Percentiles rank a stretch among this genome's conserved stretches.
phyloP scores from a whole-genome alignment of 2,797 vertebrate species.

The Macrochelys suwanniensis region DNA sequence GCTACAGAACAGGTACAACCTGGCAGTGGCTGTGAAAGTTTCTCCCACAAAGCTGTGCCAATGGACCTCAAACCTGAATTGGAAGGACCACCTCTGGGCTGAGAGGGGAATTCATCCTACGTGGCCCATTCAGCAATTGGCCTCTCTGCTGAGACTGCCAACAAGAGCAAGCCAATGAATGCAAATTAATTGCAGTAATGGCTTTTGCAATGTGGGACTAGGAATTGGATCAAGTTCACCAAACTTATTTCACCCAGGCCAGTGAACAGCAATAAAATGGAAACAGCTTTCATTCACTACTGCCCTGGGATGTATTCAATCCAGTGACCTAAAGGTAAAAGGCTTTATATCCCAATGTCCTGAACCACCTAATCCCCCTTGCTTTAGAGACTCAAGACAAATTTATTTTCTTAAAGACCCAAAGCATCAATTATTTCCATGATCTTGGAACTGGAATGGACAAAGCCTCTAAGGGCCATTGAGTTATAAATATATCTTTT shows the following conservation, averaged over 20 bases:
- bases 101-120: conserved; percentile 56
- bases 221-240: conserved; percentile 60
- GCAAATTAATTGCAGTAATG: conserved; percentile 58
- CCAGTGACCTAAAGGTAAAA: conserved; percentile 41
- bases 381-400: neutral
- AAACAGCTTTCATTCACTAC: conserved; percentile 33
- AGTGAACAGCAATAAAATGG: conserved; percentile 60
- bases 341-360: conserved; percentile 8
- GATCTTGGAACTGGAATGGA: conserved; percentile 18
- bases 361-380: neutral
- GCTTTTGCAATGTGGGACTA: conserved; percentile 65
- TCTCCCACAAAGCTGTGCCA: conserved; percentile 7
- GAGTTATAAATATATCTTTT: neutral
- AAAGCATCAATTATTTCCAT: conserved; percentile 13
- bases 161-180: conserved; percentile 55
- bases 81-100: conserved; percentile 35
- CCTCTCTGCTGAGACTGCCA: conserved; percentile 23
- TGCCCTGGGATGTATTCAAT: conserved; percentile 35
- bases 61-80: conserved; percentile 20
- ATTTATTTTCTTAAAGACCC: neutral
- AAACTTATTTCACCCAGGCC: conserved; percentile 41
- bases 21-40: neutral
- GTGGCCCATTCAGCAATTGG: conserved; percentile 43
- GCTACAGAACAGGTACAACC: neutral
- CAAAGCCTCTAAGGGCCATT: neutral